These are phyloP conservation scores for Andricus curvator DNA, from an alignment of 2,888 invertebrate genomes.

Conservation along the genomic window DNA sequence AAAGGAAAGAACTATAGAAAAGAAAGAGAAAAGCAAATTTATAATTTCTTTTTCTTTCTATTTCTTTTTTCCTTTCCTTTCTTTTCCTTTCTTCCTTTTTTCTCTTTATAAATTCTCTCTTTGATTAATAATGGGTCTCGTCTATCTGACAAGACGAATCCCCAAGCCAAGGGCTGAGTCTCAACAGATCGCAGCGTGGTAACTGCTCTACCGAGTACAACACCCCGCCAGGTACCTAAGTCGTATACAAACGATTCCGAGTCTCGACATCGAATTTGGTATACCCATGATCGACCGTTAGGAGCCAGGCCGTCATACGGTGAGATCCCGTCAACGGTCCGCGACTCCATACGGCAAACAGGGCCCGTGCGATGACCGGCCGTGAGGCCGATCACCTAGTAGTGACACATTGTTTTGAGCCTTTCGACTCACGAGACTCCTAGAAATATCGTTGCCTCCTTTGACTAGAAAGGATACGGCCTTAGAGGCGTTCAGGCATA, in stretches of 20 bases:
- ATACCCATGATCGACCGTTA: slow-evolving; percentile 75
- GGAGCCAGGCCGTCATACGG: slow-evolving; percentile 71
- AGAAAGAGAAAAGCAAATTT: no score
- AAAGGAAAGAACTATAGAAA: no score
- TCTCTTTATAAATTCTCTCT: no score
- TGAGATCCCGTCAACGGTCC: slow-evolving; percentile 59
- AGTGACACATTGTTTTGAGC: slow-evolving; percentile 79
- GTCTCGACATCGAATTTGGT: slow-evolving; percentile 81
- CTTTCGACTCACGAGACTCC: slow-evolving; percentile 78
- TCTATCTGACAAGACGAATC: no score
- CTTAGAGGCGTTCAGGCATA: slow-evolving; percentile 82
- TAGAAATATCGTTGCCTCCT: slow-evolving; percentile 78
- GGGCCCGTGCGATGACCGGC: slow-evolving; percentile 76
- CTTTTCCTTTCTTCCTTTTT: no score
- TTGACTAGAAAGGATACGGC: slow-evolving; percentile 82
- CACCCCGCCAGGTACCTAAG: slow-evolving; percentile 82
- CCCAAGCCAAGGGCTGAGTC: slow-evolving; percentile 80
- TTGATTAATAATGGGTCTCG: no score
- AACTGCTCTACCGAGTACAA: slow-evolving; percentile 82
- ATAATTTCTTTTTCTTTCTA: no score
- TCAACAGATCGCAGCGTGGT: slow-evolving; percentile 83
- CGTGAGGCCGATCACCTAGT: slow-evolving; percentile 64
- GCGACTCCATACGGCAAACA: slow-evolving; percentile 68
- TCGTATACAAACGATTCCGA: slow-evolving; percentile 83
- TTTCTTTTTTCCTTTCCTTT: no score